phyloP scores from a whole-genome alignment of 2,797 vertebrate species.

The Tauraco hartlaubi region DNA sequence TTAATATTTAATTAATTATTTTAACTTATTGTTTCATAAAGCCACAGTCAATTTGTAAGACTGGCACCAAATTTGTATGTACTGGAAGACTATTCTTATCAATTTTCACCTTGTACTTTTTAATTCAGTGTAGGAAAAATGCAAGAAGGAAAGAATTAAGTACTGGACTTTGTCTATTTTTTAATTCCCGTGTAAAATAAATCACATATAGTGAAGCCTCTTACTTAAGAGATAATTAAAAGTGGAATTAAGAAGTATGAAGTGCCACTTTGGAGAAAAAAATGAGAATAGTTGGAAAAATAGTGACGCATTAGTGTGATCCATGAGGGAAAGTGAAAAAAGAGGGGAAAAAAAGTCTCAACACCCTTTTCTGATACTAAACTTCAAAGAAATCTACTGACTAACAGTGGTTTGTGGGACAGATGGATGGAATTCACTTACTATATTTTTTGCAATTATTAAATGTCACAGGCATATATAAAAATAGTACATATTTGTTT shows the following conservation, averaged over 20 bases:
- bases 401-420: background rate
- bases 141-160: background rate
- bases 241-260: constrained; percentile 18
- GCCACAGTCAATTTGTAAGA: background rate
- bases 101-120: background rate
- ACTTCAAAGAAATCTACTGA: background rate
- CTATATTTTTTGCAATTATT: constrained; percentile 20
- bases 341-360: background rate
- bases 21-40: background rate
- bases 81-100: background rate
- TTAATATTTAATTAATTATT: background rate
- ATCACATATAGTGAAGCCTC: background rate
- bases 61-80: background rate
- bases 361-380: background rate
- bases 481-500: constrained; percentile 23
- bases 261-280: background rate
- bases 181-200: background rate
- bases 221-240: constrained; percentile 32
- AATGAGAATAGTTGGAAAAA: background rate
- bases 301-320: background rate
- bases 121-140: background rate
- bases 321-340: background rate
- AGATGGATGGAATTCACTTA: constrained; percentile 41
- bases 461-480: constrained; percentile 48
- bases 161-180: background rate